Evolutionary conservation across 2,113 vertebrate species (phyloP).

Genomic region (Mobula birostris): DNA sequence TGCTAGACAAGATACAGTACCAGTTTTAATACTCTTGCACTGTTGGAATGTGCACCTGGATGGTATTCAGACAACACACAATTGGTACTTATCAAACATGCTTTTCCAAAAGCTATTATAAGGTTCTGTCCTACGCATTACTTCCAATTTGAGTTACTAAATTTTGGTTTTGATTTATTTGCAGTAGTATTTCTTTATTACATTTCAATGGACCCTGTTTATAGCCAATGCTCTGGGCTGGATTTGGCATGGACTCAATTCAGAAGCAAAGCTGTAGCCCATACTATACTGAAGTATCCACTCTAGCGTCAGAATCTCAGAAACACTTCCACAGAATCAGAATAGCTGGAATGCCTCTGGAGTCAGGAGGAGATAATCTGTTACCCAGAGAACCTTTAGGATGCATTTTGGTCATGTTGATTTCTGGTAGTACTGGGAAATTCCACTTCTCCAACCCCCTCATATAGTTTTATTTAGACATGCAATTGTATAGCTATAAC

Average conservation of each 20-base stretch:
- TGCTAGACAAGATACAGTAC: background rate
- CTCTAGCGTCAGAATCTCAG: background rate
- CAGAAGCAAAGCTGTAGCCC: background rate
- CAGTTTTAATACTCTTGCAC: background rate
- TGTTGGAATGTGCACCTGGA: background rate
- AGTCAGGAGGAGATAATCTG: background rate
- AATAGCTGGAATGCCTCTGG: background rate
- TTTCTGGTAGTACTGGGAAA: background rate
- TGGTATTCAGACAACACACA: background rate
- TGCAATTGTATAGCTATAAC: background rate
- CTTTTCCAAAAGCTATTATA: constrained; percentile 9
- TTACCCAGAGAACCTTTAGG: background rate
- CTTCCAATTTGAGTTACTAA: constrained; percentile 13
- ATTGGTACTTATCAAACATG: constrained; percentile 12
- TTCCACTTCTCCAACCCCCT: background rate
- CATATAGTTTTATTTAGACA: background rate
- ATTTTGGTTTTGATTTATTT: background rate
- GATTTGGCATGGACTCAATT: background rate
- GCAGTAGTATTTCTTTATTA: background rate
- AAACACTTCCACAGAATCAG: background rate
- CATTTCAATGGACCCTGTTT: background rate
- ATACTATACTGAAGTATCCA: background rate
- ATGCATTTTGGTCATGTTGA: background rate
- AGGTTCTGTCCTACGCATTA: too few species aligned
- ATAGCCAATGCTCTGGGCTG: background rate